A percentile compares a stretch with the other conserved stretches of the same genome.
Evolutionary conservation across 2,797 vertebrate species (phyloP).

Genomic region (Danio tinwini): DNA sequence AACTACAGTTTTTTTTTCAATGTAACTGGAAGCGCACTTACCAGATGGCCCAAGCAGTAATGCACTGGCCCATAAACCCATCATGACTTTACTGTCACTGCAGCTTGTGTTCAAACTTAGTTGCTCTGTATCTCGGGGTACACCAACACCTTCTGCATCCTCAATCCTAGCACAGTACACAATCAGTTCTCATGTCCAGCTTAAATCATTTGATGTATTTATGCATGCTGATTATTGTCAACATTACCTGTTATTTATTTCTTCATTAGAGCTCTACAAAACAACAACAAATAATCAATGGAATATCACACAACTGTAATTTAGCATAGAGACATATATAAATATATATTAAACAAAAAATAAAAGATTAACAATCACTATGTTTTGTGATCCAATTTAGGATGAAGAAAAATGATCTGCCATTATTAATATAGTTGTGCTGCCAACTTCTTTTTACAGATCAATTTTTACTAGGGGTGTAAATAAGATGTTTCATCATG

Average conservation of each 20-base stretch:
- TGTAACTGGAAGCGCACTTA: slow-evolving; percentile 66
- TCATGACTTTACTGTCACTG: slow-evolving; percentile 86
- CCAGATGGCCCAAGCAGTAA: slow-evolving; percentile 83
- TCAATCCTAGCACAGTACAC: slow-evolving; percentile 80
- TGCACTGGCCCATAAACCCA: slow-evolving; percentile 86
- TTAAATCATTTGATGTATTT: not conserved
- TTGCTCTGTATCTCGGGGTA: slow-evolving; percentile 88
- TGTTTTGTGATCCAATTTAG: too few relatives aligned
- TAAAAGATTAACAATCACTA: too few relatives aligned
- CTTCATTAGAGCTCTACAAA: slow-evolving; percentile 81
- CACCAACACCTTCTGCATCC: slow-evolving; percentile 87
- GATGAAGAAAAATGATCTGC: too few relatives aligned
- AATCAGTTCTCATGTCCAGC: slow-evolving; percentile 5
- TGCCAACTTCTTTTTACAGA: too few relatives aligned
- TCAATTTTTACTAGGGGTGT: too few relatives aligned
- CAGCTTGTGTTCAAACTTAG: slow-evolving; percentile 87
- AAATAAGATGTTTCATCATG: too few relatives aligned
- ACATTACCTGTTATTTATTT: slow-evolving; percentile 88
- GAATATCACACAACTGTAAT: not conserved
- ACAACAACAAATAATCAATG: slow-evolving; percentile 36
- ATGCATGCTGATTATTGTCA: not conserved
- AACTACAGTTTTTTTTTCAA: not conserved
- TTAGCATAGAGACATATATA: not conserved
- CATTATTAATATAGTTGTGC: too few relatives aligned
- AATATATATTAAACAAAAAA: not conserved